Evolutionary conservation across 2,797 vertebrate genomes (phyloP).

Genomic region (Fistularia commersonii): DNA sequence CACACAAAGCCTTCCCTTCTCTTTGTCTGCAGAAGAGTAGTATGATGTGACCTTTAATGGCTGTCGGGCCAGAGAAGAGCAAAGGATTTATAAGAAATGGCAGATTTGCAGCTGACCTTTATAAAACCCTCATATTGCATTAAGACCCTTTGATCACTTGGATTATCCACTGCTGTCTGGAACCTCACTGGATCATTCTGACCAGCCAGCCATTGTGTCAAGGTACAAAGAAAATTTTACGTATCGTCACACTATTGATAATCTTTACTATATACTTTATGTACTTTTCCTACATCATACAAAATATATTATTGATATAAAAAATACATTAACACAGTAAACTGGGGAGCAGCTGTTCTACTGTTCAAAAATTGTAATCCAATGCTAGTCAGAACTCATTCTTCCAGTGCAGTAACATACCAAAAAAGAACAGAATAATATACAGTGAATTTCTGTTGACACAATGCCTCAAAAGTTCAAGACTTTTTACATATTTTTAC

Average conservation of each 20-base stretch:
- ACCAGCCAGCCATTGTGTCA: slow-evolving; percentile 12
- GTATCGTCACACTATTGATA: neutral
- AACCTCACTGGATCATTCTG: slow-evolving; percentile 42
- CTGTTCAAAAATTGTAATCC: too few species aligned
- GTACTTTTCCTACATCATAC: too few species aligned
- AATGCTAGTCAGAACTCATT: too few species aligned
- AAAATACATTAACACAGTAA: too few species aligned
- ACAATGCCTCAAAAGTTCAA: too few species aligned
- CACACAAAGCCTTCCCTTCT: slow-evolving; percentile 46
- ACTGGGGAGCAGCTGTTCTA: too few species aligned
- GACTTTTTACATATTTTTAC: too few species aligned
- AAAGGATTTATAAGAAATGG: slow-evolving; percentile 67
- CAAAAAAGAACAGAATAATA: too few species aligned
- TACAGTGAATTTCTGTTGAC: too few species aligned
- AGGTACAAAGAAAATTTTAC: slow-evolving; percentile 22
- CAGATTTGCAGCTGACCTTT: slow-evolving; percentile 72
- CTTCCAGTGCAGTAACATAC: too few species aligned
- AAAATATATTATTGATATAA: too few species aligned
- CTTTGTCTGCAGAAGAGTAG: slow-evolving; percentile 55
- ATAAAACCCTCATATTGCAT: slow-evolving; percentile 65
- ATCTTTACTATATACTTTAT: too few species aligned
- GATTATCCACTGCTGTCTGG: slow-evolving; percentile 66
- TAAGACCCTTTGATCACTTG: slow-evolving; percentile 69
- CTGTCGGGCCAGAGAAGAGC: slow-evolving; percentile 53
- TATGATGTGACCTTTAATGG: slow-evolving; percentile 70